These are phyloP conservation scores for Sphaerolaimus hirsutus DNA, from an alignment of 2,888 invertebrate genomes.

Conservation along the genomic window DNA sequence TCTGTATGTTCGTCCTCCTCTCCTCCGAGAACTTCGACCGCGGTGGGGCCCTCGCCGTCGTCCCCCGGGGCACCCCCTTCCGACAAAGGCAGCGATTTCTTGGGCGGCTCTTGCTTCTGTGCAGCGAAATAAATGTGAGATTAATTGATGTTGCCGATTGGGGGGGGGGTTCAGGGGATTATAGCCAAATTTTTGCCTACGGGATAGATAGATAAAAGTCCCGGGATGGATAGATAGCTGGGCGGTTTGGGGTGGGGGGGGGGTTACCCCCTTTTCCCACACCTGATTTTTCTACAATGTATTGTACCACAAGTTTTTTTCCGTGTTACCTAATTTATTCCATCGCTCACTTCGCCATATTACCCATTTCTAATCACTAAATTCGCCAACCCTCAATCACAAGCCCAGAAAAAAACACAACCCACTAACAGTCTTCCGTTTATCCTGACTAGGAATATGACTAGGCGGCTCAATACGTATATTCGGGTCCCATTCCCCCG, in stretches of 20 bases:
- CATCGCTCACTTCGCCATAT: no score
- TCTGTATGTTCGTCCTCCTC: slow-evolving; percentile 14
- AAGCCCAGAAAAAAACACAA: no score
- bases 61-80: neutral
- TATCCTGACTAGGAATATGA: slow-evolving; percentile 40
- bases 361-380: no score
- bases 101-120: neutral
- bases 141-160: neutral
- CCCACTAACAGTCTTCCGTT: slow-evolving; percentile 30
- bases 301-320: no score
- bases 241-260: no score
- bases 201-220: no score
- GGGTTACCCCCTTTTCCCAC: no score
- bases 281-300: no score
- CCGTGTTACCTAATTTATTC: no score
- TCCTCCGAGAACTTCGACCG: slow-evolving; percentile 5
- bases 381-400: no score
- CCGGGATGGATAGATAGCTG: no score
- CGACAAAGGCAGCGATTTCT: neutral
- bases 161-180: neutral
- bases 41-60: neutral
- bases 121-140: neutral
- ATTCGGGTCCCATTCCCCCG: slow-evolving; percentile 47
- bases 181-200: no score
- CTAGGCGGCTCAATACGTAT: slow-evolving; percentile 30